These are phyloP conservation scores for Tenthredo scrophulariae DNA, from an alignment of 2,888 invertebrate genomes.

Conservation along the genomic window DNA sequence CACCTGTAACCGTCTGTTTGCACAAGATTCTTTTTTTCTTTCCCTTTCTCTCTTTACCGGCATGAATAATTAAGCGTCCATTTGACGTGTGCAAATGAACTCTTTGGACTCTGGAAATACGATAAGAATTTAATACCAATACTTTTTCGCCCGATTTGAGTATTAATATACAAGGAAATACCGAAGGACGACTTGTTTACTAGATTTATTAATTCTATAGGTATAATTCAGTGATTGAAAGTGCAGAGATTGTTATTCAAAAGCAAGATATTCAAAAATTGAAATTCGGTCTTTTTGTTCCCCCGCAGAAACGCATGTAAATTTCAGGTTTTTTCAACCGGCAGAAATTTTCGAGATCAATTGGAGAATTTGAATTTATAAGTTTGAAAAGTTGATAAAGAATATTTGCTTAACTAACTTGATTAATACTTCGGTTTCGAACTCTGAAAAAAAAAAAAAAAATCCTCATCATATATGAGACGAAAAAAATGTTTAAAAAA, in stretches of 20 bases:
- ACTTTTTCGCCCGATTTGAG: conserved; percentile 12
- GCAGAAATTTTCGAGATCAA: too few species aligned
- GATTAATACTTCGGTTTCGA: too few species aligned
- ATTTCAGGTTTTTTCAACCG: too few species aligned
- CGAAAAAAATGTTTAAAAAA: not conserved
- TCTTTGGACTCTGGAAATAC: conserved; percentile 23
- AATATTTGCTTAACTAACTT: not conserved
- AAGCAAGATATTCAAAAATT: not conserved
- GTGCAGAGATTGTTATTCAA: not conserved
- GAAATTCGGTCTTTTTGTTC: too few species aligned
- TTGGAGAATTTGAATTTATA: too few species aligned
- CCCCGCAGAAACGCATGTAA: too few species aligned
- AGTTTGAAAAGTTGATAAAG: too few species aligned
- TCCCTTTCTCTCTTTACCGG: not conserved
- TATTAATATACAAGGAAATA: not conserved
- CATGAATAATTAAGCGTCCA: conserved; percentile 15
- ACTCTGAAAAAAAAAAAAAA: not conserved
- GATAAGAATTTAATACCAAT: conserved; percentile 2
- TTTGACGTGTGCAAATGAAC: conserved; percentile 43
- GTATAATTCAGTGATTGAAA: not conserved
- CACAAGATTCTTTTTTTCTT: not conserved
- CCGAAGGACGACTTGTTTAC: conserved; percentile 8
- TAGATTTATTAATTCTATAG: not conserved
- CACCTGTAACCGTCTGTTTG: conserved; percentile 11
- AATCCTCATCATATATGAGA: too few species aligned